Base-by-base conservation (phyloP, 2,113 vertebrate species). In the Herpetotheres cachinnans region DNA sequence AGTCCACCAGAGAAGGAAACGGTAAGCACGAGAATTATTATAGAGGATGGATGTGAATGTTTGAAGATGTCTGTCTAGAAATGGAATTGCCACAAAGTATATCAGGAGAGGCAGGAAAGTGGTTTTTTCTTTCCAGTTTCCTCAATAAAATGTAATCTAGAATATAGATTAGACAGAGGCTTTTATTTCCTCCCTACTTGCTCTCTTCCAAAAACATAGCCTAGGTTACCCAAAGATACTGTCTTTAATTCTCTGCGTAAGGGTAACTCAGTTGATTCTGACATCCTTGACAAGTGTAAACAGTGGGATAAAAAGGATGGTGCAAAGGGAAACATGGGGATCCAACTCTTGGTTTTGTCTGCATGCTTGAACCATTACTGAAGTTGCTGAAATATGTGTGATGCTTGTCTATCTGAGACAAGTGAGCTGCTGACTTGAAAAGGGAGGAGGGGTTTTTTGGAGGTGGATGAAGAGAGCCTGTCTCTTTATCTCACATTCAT, bases 301-400 rank as follows among this genome's bases (percentile, higher is more conserved):
- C 32, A 47, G 30, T 34, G 26, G 49, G 42, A 44, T n/a, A 14
- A 42, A 40, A 59, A 72, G 59, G 32, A 32, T 59, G 59, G 29
- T n/a, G 21, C 1, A 1, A 55, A 26, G 18, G 61, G 66, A 17
- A 27, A 47, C 7, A 4, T 1, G 2, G n/a, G 58, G 32, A 44
- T 54, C 38, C 38, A 54, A 2, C 29, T n/a, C 27, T 10, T 19
- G 46, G 16, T 50, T 67, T 46, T 11, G 4, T 42, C 4, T 7
- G 22, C 10, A 10, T 0, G 0, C 17, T 56, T 14, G 42, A 56
- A 62, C 42, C 25, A 0, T 44, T 30, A 9, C 36, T 89, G 67
- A 34, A 20, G 29, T 29, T 36, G 34, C n/a, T 34, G 44, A 70
- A 38, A 27, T 3, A 44, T 21, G 34, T 2, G 3, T 40, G 63